A percentile compares a stretch with the other conserved stretches of the same genome.
phyloP scores from a whole-genome alignment of 2,113 vertebrate species.

The Neogale vison region DNA sequence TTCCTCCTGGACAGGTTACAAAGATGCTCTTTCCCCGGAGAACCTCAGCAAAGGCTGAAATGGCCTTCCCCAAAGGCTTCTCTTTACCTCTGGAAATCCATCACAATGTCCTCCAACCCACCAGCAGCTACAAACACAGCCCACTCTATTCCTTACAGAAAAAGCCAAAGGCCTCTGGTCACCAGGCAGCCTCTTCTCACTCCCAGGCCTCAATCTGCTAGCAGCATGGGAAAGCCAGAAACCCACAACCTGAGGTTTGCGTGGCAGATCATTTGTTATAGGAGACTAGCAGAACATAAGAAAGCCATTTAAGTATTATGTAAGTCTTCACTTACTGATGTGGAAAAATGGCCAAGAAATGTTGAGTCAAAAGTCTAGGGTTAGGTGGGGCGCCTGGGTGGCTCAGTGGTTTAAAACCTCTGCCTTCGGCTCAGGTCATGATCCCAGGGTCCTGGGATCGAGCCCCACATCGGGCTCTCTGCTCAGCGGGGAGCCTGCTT shows the following conservation, averaged over 20 bases:
- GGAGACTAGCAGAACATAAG: background rate
- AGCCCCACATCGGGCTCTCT: too few species aligned
- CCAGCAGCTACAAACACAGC: background rate
- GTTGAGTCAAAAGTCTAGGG: background rate
- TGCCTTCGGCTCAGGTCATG: too few species aligned
- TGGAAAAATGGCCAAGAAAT: background rate
- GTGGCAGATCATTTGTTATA: background rate
- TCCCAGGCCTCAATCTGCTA: background rate
- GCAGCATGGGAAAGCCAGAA: background rate
- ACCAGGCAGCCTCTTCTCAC: background rate
- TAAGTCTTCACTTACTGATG: background rate
- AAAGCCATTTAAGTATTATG: background rate
- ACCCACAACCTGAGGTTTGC: background rate
- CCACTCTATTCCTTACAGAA: background rate
- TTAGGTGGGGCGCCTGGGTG: too few species aligned
- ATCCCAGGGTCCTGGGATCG: too few species aligned
- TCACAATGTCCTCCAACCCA: background rate
- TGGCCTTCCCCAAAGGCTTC: background rate
- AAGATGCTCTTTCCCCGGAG: conserved; percentile 3
- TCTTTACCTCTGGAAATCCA: background rate
- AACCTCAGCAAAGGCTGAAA: background rate
- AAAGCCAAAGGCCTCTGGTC: background rate
- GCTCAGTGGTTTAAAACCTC: too few species aligned
- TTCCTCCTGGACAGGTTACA: background rate
- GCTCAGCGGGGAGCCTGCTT: too few species aligned